These are phyloP conservation scores for Pithys albifrons DNA, from an alignment of 2,113 vertebrate genomes.

Conservation along the genomic window DNA sequence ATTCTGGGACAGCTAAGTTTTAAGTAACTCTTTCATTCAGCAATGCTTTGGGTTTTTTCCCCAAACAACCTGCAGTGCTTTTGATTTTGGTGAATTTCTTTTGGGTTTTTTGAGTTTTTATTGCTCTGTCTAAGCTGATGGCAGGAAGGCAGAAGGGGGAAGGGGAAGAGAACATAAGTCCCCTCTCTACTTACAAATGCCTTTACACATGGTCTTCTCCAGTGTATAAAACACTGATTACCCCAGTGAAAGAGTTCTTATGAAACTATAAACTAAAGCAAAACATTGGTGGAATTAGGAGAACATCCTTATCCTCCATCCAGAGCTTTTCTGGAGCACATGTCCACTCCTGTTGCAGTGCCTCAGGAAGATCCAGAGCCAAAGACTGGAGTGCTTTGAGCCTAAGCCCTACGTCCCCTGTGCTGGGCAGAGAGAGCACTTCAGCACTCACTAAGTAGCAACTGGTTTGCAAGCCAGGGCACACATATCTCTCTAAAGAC, in stretches of 20 bases:
- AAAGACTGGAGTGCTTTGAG: neutral
- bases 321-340: neutral
- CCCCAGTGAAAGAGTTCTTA: neutral
- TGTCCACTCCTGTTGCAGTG: neutral
- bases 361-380: neutral
- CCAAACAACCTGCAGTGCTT: neutral
- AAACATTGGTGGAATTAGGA: neutral
- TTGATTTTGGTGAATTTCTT: neutral
- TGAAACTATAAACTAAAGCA: neutral
- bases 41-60: neutral
- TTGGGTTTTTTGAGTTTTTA: neutral
- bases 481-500: neutral
- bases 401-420: rapidly evolving
- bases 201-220: neutral
- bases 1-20: neutral
- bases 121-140: neutral
- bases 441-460: neutral
- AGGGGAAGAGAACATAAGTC: neutral
- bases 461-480: neutral
- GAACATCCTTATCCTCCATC: neutral
- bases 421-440: neutral
- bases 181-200: neutral
- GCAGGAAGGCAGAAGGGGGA: neutral
- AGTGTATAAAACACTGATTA: neutral
- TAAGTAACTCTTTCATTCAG: neutral